A percentile compares a stretch with the other conserved stretches of the same genome.
phyloP scores from a whole-genome alignment of 2,888 invertebrate species.

The Acheta domesticus region DNA sequence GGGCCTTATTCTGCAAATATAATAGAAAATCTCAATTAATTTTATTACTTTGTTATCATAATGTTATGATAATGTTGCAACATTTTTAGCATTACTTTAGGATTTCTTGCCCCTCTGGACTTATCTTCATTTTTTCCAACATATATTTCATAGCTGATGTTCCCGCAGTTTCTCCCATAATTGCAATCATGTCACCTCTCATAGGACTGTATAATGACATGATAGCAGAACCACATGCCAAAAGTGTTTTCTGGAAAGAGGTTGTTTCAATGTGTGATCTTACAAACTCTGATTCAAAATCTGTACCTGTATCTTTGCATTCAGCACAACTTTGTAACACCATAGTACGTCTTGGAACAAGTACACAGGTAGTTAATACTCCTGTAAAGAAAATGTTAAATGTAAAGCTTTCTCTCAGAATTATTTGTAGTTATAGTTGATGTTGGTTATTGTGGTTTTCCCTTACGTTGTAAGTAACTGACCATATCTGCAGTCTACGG shows the following conservation, averaged over 20 bases:
- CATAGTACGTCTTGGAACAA: no score
- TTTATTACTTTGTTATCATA: not conserved
- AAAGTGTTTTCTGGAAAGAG: slow-evolving; percentile 68
- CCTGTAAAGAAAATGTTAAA: no score
- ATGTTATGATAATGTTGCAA: no score
- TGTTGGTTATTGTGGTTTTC: no score
- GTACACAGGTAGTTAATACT: no score
- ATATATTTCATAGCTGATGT: slow-evolving; percentile 66
- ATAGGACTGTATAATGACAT: slow-evolving; percentile 75
- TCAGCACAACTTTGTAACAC: no score
- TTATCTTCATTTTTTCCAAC: slow-evolving; percentile 68
- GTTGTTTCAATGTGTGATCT: slow-evolving; percentile 63
- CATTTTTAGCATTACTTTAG: slow-evolving; percentile 40
- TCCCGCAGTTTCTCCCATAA: slow-evolving; percentile 89
- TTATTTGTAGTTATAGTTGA: no score
- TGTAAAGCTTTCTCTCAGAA: no score
- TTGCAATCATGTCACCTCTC: slow-evolving; percentile 88
- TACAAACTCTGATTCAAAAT: slow-evolving; percentile 61
- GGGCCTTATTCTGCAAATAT: slow-evolving; percentile 64
- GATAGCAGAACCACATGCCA: slow-evolving; percentile 84
- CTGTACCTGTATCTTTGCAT: not conserved
- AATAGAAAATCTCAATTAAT: not conserved
- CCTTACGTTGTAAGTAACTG: no score
- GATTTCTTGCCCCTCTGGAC: slow-evolving; percentile 74
- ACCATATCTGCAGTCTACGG: no score